phyloP scores from a whole-genome alignment of 1,140 invertebrate genomes.

The Monomorium pharaonis region DNA sequence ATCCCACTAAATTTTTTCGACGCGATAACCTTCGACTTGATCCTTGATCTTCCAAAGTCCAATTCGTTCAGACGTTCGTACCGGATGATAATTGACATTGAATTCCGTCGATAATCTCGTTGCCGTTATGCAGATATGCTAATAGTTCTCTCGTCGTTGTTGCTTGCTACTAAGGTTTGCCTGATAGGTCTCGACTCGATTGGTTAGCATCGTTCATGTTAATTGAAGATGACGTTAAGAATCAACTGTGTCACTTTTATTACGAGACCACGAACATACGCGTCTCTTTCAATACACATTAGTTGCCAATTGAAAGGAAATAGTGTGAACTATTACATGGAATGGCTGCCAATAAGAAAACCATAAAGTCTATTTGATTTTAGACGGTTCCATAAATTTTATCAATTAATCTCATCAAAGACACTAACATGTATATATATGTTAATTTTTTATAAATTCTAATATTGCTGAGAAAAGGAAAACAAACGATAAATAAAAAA shows the following conservation, averaged over 20 bases:
- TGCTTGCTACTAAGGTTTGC: conserved; percentile 7
- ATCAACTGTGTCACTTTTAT: conserved; percentile 8
- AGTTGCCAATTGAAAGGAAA: conserved; percentile 1
- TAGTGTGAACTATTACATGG: background rate
- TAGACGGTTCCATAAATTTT: background rate
- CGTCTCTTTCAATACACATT: background rate
- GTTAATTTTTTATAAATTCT: background rate
- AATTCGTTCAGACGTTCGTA: background rate
- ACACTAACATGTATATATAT: background rate
- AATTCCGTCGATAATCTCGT: conserved; percentile 52
- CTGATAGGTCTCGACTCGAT: conserved; percentile 36
- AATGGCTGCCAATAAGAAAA: background rate
- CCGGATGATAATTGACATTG: conserved; percentile 59
- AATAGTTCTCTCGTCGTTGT: conserved; percentile 50
- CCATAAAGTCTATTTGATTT: background rate
- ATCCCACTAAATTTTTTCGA: background rate
- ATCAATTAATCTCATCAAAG: background rate
- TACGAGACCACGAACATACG: background rate
- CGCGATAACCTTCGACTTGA: conserved; percentile 19
- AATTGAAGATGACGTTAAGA: conserved; percentile 51
- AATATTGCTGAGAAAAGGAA: background rate
- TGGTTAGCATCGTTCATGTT: conserved; percentile 35
- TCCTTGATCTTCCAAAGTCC: conserved; percentile 47
- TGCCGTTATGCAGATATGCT: conserved; percentile 50
- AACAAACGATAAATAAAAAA: background rate